Base-by-base conservation (phyloP, 2,113 vertebrate species). In the Hiodon tergisus region DNA sequence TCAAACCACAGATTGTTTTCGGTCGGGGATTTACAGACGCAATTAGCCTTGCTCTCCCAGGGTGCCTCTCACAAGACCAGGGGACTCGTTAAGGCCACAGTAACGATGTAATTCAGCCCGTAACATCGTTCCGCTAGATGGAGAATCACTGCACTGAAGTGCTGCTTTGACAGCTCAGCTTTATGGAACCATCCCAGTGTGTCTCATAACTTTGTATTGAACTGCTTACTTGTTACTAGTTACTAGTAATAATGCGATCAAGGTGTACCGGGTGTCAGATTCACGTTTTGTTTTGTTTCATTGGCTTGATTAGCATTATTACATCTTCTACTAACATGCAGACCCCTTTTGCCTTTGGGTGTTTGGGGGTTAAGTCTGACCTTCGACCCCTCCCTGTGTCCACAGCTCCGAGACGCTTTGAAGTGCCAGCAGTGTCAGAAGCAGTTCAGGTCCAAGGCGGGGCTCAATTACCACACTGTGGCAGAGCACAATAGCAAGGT, bases 391-490 rank as follows among this genome's bases (percentile, higher is more conserved):
- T 62, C 51, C 7, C 60, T 47, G 60, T 83, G 73, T 80, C 81
- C 74, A 72, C 83, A 99, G 96, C 92, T 98, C 81, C 96, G 96
- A 88, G 95, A 99, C 17, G 96, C 96, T 14, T 90, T 98, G 86
- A 95, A 94, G 87, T 99, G 97, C 89, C 94, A 96, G 78, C 95
- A 96, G 85, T 99, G 97, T 86, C 91, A 93, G 79, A 99, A 99
- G 81, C 96, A 99, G 85, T 98, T 98, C 90, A 94, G 96, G 81
- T 99, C 97, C 77, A 98, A 98, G 87, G 95, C 96, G 0, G 96
- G 95, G n/a, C 92, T 98, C 84, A 98, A 97, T 89, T 99, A 98
- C 87, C 97, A 99, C 88, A 95, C 91, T 77, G 96, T 98, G 96
- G 94, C 95, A 0, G 96, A 98, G 69, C 97, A 99, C 72, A 92